These are phyloP conservation scores for Gerris lacustris DNA, from an alignment of 2,888 invertebrate genomes.

Conservation along the genomic window DNA sequence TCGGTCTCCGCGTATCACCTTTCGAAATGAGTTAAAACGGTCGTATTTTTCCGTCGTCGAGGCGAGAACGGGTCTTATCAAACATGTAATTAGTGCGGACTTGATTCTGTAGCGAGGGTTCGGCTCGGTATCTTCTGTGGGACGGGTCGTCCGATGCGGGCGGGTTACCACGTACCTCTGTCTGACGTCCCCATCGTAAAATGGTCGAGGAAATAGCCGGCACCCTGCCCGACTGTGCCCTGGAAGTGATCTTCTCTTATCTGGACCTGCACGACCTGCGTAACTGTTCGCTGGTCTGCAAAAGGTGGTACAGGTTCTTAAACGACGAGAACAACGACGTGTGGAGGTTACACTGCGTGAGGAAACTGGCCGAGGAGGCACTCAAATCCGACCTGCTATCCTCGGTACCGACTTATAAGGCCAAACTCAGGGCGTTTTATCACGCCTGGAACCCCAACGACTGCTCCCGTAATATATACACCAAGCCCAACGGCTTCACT, in stretches of 20 bases:
- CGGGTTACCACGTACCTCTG: neutral
- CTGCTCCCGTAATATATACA: constrained; percentile 91
- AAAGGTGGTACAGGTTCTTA: constrained; percentile 80
- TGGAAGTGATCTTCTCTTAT: constrained; percentile 85
- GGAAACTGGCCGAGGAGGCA: constrained; percentile 73
- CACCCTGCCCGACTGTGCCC: constrained; percentile 61
- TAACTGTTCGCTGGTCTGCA: constrained; percentile 84
- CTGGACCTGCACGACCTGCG: constrained; percentile 72
- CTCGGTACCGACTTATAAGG: constrained; percentile 79
- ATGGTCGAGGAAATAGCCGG: constrained; percentile 52
- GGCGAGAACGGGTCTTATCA: neutral
- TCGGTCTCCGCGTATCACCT: neutral
- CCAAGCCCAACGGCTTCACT: constrained; percentile 93
- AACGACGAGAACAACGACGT: constrained; percentile 90
- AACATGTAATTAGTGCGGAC: neutral
- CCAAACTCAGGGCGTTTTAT: constrained; percentile 82
- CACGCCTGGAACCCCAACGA: constrained; percentile 97
- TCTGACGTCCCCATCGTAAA: constrained; percentile 33
- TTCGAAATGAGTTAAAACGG: neutral
- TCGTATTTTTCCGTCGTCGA: neutral
- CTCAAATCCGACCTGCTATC: constrained; percentile 82
- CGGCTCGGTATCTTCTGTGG: too few species aligned
- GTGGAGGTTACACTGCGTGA: constrained; percentile 81
- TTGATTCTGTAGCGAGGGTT: too few species aligned
- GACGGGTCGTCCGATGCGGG: neutral